Percentiles rank a stretch among this genome's conserved stretches.
phyloP scores from a whole-genome alignment of 2,113 vertebrate species.

The Oncorhynchus masou region DNA sequence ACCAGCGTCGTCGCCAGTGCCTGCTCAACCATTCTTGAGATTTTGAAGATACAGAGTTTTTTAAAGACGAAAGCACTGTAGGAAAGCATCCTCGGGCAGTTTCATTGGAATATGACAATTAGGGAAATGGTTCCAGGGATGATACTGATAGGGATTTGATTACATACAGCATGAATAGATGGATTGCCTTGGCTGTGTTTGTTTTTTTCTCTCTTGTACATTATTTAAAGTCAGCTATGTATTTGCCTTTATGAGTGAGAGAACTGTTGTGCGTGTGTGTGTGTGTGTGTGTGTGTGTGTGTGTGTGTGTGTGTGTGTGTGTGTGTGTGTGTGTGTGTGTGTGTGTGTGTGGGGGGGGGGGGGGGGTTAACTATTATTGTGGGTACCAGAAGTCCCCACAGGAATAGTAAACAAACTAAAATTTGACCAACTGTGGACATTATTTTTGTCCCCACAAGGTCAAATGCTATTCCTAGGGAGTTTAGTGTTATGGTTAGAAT shows the following conservation, averaged over 20 bases:
- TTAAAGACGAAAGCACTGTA: background rate
- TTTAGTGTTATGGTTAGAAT: too few species aligned
- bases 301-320: background rate
- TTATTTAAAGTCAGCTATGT: slow-evolving; percentile 7
- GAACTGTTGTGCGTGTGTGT: background rate
- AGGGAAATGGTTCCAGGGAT: background rate
- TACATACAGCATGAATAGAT: background rate
- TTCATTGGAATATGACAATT: background rate
- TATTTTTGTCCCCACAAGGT: too few species aligned
- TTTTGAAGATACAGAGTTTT: background rate
- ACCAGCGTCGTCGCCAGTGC: background rate
- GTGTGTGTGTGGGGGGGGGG: too few species aligned
- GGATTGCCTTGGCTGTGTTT: background rate
- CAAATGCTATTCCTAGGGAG: too few species aligned
- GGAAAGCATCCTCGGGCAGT: background rate
- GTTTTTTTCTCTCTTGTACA: background rate
- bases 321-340: background rate
- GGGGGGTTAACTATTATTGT: too few species aligned
- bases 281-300: background rate
- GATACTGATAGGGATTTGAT: background rate
- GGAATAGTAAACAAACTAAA: too few species aligned
- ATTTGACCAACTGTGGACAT: too few species aligned
- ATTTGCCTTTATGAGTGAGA: background rate
- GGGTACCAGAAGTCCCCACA: too few species aligned
- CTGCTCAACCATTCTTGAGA: background rate